Evolutionary conservation across 1,140 invertebrate genomes (phyloP).

Genomic region (Chironomus tepperi): DNA sequence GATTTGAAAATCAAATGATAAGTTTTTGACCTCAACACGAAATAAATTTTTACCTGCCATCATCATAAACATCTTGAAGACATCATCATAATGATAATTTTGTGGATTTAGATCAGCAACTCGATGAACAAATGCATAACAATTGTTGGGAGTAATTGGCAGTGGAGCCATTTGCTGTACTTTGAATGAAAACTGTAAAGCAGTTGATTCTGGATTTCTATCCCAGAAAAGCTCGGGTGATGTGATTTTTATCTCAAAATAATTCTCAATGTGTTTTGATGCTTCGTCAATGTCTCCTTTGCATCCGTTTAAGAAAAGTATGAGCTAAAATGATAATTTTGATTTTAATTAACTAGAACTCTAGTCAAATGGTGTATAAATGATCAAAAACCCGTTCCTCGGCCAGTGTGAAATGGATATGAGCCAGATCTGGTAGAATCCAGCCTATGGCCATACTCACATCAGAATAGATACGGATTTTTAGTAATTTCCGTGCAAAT

Average conservation of each 20-base stretch:
- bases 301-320: conserved; percentile 51
- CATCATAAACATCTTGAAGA: conserved; percentile 25
- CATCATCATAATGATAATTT: conserved; percentile 25
- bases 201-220: conserved; percentile 35
- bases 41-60: background rate
- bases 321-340: conserved; percentile 35
- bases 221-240: conserved; percentile 50
- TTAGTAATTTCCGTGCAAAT: too few relatives aligned
- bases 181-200: conserved; percentile 31
- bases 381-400: too few relatives aligned
- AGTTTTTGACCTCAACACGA: too few relatives aligned
- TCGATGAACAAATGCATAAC: conserved; percentile 24
- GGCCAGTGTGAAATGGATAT: too few relatives aligned
- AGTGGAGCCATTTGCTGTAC: background rate
- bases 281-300: conserved; percentile 45
- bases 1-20: too few relatives aligned
- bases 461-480: too few relatives aligned
- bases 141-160: conserved; percentile 20
- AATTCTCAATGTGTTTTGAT: conserved; percentile 48
- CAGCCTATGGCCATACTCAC: too few relatives aligned
- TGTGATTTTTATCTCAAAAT: conserved; percentile 46
- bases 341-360: background rate
- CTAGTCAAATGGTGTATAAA: too few relatives aligned
- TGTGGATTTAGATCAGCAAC: conserved; percentile 16
- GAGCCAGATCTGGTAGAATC: too few relatives aligned